Base-by-base conservation (phyloP, 2,888 invertebrate species). In the Cryptocheilus praepositus region DNA sequence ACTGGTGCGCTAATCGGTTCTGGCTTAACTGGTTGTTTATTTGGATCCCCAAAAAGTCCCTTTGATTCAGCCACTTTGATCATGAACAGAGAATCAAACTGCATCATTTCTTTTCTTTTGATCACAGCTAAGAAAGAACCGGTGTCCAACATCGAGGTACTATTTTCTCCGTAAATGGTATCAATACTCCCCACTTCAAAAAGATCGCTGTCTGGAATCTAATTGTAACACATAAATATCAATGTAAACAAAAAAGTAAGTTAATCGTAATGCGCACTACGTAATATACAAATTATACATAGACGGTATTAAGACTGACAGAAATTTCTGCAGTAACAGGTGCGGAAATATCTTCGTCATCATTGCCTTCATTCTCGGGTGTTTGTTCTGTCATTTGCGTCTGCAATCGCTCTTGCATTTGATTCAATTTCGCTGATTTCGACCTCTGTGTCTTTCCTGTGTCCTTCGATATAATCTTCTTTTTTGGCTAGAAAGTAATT, bases 31-130 rank as follows among this genome's bases (percentile, higher is more conserved):
- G 89, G 88, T 3, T 84, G 76, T 15, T 79, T 83, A 3, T 81
- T 76, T 0, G 82, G 73, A 52, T 89, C 90, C 1, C 94, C 95
- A 86, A 96, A 96, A 72, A 96, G 88, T 0, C 95, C 95, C 67
- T 95, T 91, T 49, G 93, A 91, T 88, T 95, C 95, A 2, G 96
- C 95, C 89, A 95, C 94, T 80, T 93, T 92, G 77, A 96, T 96
- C 92, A 96, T 94, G 85, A 94, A 95, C 86, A 95, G 93, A 4
- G 95, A 94, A 87, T 96, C 94, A 81, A 95, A 91, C 51, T 93
- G 92, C 61, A 94, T 94, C 80, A 95, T 91, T 89, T 94, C 92
- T 92, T 94, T 94, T 77, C 94, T 90, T 83, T 92, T 93, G 63
- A 94, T 90, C 8, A 93, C 89, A 2, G 93, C 92, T 54, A 94